Conservation (phyloP, 2,113 vertebrate genomes). For the Actenoides hombroni region DNA sequence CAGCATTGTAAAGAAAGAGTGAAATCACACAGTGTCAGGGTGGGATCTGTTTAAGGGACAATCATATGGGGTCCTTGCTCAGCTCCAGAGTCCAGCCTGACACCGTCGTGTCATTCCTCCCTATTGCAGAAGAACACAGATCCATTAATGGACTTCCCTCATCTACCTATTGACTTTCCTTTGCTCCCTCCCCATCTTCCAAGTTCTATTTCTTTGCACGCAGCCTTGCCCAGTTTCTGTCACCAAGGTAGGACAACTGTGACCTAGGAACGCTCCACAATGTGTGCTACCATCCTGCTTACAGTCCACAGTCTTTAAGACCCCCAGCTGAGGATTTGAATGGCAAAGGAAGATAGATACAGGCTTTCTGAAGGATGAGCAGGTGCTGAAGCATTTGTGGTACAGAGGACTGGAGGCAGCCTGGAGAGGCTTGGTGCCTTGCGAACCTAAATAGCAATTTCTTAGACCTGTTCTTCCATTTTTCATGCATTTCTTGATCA, state of each 20-base stretch:
- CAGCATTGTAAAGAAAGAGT: not conserved
- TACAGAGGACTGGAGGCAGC: not conserved
- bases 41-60: not conserved
- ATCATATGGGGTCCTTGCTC: not conserved
- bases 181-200: not conserved
- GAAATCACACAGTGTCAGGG: not conserved
- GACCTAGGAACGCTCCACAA: not conserved
- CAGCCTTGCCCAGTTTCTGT: not conserved
- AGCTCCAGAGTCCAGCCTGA: not conserved
- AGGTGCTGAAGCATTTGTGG: not conserved
- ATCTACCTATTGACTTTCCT: not conserved
- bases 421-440: not conserved
- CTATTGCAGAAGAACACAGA: not conserved
- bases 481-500: not conserved
- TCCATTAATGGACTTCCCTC: not conserved
- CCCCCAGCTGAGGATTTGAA: not conserved
- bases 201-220: not conserved
- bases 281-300: not conserved
- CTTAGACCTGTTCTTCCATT: not conserved
- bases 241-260: not conserved
- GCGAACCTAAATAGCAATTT: not conserved
- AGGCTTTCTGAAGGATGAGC: not conserved
- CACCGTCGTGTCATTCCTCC: not conserved
- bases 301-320: not conserved
- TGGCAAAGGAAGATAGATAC: not conserved